Evolutionary conservation across 2,888 invertebrate genomes (phyloP).

Genomic region (Nomada ruficornis): DNA sequence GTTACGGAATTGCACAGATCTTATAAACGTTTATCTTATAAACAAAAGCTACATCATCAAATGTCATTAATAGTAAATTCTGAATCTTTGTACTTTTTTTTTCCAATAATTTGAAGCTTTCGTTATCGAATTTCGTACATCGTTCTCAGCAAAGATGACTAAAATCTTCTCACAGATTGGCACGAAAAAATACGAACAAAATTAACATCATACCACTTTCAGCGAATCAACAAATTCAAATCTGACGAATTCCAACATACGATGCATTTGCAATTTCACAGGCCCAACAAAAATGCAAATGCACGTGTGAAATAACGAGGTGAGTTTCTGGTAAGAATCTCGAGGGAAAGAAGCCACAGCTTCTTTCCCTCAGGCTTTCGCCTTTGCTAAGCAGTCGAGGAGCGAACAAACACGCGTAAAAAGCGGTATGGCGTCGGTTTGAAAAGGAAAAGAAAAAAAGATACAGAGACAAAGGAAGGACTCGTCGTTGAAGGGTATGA

Average conservation of each 20-base stretch:
- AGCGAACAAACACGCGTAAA: constrained; percentile 15
- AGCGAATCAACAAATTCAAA: constrained; percentile 16
- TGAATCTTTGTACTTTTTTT: too few relatives aligned
- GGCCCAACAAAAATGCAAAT: constrained; percentile 65
- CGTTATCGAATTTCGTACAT: too few relatives aligned
- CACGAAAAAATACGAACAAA: not conserved
- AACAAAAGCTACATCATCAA: too few relatives aligned
- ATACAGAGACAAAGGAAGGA: constrained; percentile 43
- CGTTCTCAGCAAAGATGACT: not conserved
- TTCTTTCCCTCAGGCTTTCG: constrained; percentile 16
- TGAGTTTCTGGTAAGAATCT: constrained; percentile 28
- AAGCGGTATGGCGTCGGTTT: constrained; percentile 15
- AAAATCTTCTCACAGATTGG: not conserved
- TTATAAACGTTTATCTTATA: too few relatives aligned
- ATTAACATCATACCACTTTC: not conserved
- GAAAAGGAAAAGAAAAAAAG: not conserved
- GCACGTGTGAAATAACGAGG: constrained; percentile 56
- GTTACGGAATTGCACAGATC: too few relatives aligned
- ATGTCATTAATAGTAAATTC: too few relatives aligned
- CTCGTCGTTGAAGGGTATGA: constrained; percentile 30
- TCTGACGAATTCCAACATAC: not conserved
- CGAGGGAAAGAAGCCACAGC: constrained; percentile 27
- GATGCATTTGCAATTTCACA: constrained; percentile 4
- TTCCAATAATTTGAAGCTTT: too few relatives aligned
- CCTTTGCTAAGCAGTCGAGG: not conserved